A percentile compares a stretch with the other conserved stretches of the same genome.
phyloP scores from a whole-genome alignment of 2,113 vertebrate species.

The Anas platyrhynchos region DNA sequence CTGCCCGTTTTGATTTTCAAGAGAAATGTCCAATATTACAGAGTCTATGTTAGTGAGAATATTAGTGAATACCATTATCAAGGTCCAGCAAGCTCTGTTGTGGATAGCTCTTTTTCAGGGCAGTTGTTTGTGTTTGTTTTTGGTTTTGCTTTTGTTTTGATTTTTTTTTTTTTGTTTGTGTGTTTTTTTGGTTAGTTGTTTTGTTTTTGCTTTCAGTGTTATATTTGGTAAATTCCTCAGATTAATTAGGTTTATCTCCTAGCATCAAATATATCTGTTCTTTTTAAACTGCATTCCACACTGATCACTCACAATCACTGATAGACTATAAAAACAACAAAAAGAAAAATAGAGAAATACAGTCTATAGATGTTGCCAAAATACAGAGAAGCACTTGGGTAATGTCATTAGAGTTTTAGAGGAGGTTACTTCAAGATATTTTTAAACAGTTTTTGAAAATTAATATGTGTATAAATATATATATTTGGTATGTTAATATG shows the following conservation, averaged over 20 bases:
- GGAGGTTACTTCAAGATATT: neutral
- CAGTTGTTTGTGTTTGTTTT: neutral
- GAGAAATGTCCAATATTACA: neutral
- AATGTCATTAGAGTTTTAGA: neutral
- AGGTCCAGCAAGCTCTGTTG: neutral
- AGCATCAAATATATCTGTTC: neutral
- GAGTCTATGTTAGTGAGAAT: neutral
- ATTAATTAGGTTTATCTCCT: neutral
- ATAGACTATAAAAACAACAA: neutral
- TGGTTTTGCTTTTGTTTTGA: too few species aligned
- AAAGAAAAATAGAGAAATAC: neutral
- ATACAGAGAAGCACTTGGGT: neutral
- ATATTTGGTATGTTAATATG: neutral
- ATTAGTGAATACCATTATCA: neutral
- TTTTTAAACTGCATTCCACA: neutral
- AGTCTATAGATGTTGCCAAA: neutral
- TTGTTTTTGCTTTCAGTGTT: neutral
- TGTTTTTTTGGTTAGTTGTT: neutral
- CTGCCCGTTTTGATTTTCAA: neutral
- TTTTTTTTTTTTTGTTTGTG: neutral
- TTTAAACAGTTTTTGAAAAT: neutral
- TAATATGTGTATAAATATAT: too few species aligned
- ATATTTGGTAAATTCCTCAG: neutral
- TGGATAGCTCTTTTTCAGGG: neutral
- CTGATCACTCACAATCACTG: neutral